Evolutionary conservation across 2,797 vertebrate species (phyloP).

Genomic region (Okamejei kenojei): DNA sequence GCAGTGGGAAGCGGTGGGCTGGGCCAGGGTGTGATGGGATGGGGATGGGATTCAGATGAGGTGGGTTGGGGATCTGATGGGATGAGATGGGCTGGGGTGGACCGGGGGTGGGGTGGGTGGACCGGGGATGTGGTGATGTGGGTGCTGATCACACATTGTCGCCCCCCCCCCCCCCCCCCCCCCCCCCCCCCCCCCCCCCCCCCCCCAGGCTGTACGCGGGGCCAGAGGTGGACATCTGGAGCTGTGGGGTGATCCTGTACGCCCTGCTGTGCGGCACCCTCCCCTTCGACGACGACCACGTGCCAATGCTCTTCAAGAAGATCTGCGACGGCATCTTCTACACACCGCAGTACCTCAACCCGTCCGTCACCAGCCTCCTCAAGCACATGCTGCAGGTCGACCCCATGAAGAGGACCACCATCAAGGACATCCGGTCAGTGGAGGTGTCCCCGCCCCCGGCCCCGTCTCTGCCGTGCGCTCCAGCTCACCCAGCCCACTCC

Average conservation of each 20-base stretch:
- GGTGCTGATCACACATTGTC: too few species aligned
- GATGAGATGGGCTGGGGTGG: too few species aligned
- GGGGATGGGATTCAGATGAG: too few species aligned
- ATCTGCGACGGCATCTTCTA: conserved; percentile 98
- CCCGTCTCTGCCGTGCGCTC: too few species aligned
- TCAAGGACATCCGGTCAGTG: conserved; percentile 90
- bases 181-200: too few species aligned
- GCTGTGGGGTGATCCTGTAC: conserved; percentile 97
- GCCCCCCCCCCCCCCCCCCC: too few species aligned
- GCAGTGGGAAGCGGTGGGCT: too few species aligned
- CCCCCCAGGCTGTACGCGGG: conserved; percentile 84
- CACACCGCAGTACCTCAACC: conserved; percentile 92
- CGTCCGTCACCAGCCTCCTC: conserved; percentile 80
- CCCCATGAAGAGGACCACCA: conserved; percentile 97
- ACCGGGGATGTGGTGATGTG: background rate
- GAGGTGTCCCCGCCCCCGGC: too few species aligned
- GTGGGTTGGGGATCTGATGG: too few species aligned
- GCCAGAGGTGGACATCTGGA: conserved; percentile 98
- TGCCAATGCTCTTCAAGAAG: conserved; percentile 99
- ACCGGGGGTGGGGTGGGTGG: background rate
- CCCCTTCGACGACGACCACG: conserved; percentile 95
- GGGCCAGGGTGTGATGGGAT: too few species aligned
- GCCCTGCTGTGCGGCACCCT: conserved; percentile 90
- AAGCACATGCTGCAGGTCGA: conserved; percentile 98
- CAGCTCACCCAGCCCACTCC: too few species aligned